Base-by-base conservation (phyloP, 2,888 invertebrate species). In the Pristionchus mayeri region DNA sequence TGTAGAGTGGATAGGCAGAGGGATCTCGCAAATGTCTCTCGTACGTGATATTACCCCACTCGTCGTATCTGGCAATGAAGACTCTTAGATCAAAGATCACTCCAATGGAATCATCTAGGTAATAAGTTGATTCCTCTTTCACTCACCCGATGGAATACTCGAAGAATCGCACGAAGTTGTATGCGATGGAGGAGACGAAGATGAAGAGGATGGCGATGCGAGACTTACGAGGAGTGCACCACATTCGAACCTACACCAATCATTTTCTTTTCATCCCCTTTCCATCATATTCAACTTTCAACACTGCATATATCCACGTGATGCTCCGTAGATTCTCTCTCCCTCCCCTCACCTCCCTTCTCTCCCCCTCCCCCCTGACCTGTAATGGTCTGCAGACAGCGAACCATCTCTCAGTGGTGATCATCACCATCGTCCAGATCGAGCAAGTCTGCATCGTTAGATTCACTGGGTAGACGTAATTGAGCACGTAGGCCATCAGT, bases 381-480 rank as follows among this genome's bases (percentile, higher is more conserved):
- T 91, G 91, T 18, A 92, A 84, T 30, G 92, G 92, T 21, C 89
- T 85, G 79, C 91, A 92, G 44, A 92, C 92, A 78, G 92, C 92
- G n/a, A 89, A 88, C 91, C 91, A 92, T 21, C 92, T 86, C 81
- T 92, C 92, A 24, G 90, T 86, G 3, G 92, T 91, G 50, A 92
- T 92, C 86, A 91, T 88, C 44, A 92, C 88, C 89, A 92, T 91
- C 21, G 90, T 89, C 82, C 89, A 90, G 84, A 92, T 90, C 37
- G 88, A 88, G 75, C 90, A 90, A 27, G 91, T 92, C 85, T 92
- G 92, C 89, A 91, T 89, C 86, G 90, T 91, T 81, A 92, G 84
- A 76, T 90, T 91, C 57, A 92, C 86, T 24, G 92, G 92, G 82
- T 92, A 92, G 52, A 91, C 86, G 85, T 89, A 90, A 79, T 91